These are phyloP conservation scores for Megaceryle maxima DNA, from an alignment of 2,113 vertebrate genomes.

Conservation along the genomic window DNA sequence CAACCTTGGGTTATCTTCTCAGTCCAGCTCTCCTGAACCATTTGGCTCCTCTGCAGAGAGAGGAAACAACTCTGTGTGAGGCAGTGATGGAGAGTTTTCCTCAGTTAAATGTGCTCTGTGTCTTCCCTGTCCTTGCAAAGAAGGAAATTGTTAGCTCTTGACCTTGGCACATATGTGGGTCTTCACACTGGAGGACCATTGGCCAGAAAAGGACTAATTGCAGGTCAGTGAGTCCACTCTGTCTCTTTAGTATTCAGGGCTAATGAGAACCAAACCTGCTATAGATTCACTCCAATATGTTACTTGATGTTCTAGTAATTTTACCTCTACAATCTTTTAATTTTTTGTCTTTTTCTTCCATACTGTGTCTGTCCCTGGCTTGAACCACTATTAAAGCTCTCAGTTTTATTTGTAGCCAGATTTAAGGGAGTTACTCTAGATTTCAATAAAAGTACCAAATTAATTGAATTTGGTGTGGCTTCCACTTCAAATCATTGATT, in stretches of 20 bases:
- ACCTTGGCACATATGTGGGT: neutral
- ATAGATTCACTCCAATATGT: neutral
- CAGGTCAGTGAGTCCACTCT: neutral
- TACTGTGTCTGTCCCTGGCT: neutral
- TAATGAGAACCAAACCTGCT: neutral
- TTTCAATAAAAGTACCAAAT: neutral
- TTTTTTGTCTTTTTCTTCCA: neutral
- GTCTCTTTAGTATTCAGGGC: neutral
- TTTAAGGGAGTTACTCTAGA: neutral
- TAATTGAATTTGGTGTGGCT: neutral
- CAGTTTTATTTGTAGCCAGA: neutral
- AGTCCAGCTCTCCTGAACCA: neutral
- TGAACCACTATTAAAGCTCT: neutral
- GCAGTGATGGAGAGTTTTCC: neutral
- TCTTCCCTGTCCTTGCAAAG: neutral
- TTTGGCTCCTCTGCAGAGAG: neutral
- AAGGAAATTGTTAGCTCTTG: neutral
- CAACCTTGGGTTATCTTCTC: neutral
- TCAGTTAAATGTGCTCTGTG: neutral
- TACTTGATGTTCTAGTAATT: neutral
- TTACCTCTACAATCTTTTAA: neutral
- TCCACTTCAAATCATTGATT: neutral
- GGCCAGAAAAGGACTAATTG: neutral
- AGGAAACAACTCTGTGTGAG: neutral
- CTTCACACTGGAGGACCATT: neutral